phyloP scores from a whole-genome alignment of 2,888 invertebrate species.

The Mythimna ferrago region DNA sequence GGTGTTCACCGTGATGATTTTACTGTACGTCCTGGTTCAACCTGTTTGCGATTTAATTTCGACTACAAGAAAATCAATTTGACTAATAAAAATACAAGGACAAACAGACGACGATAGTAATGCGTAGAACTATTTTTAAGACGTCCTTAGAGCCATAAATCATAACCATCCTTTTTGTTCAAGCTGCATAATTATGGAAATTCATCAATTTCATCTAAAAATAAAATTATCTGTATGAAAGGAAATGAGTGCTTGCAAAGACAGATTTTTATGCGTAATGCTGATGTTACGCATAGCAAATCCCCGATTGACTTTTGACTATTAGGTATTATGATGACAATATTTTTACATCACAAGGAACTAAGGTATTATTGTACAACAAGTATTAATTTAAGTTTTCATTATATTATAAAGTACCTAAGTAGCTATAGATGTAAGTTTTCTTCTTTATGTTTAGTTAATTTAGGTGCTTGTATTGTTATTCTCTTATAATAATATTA shows the following conservation, averaged over 20 bases:
- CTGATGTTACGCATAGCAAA: conserved; percentile 77
- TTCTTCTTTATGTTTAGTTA: conserved; percentile 41
- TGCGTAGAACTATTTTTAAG: conserved; percentile 64
- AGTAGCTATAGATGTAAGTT: conserved; percentile 16
- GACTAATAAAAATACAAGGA: conserved; percentile 76
- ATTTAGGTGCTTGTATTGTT: conserved; percentile 79
- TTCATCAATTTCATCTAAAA: conserved; percentile 31
- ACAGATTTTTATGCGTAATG: conserved; percentile 80
- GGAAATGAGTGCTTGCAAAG: conserved; percentile 47
- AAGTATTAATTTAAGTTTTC: background rate
- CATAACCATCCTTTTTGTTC: conserved; percentile 9
- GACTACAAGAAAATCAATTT: conserved; percentile 78
- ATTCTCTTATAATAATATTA: conserved; percentile 84
- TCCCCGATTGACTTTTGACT: conserved; percentile 49
- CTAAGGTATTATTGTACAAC: background rate
- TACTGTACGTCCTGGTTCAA: conserved; percentile 80
- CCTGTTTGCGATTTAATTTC: conserved; percentile 82
- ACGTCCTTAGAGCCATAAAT: conserved; percentile 9
- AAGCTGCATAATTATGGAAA: conserved; percentile 20
- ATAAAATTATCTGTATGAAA: conserved; percentile 29
- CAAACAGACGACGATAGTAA: conserved; percentile 78
- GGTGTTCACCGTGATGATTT: conserved; percentile 77
- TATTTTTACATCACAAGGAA: conserved; percentile 10
- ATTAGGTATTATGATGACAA: conserved; percentile 1
- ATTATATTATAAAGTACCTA: background rate